Conservation (phyloP, 2,797 vertebrate genomes). For the Gephyroberyx darwinii region DNA sequence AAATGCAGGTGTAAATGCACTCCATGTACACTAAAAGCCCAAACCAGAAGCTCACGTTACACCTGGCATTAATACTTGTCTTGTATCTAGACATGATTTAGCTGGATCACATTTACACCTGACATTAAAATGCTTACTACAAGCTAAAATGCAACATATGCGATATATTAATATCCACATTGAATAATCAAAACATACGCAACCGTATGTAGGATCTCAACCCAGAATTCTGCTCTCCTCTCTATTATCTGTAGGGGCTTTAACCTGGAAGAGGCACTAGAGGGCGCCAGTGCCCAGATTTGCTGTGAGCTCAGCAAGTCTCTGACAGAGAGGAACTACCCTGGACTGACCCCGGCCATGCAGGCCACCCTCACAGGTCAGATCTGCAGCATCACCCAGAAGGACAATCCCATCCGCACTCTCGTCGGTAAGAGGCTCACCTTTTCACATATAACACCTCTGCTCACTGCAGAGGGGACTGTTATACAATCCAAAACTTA, state of each 20-base stretch:
- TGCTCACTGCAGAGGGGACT: conserved; percentile 8
- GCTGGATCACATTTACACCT: too few species aligned
- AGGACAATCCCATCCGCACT: conserved; percentile 87
- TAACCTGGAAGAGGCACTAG: conserved; percentile 86
- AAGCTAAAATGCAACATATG: neutral
- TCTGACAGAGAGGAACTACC: conserved; percentile 84
- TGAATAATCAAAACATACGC: neutral
- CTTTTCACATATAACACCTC: too few species aligned
- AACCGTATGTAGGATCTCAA: neutral
- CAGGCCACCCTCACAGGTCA: conserved; percentile 88
- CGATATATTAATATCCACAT: too few species aligned
- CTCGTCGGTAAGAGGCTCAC: conserved; percentile 86
- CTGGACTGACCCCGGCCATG: conserved; percentile 79
- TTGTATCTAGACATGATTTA: too few species aligned
- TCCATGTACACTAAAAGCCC: too few species aligned
- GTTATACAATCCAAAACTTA: neutral
- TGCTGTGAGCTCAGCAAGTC: conserved; percentile 89
- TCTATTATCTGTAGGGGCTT: conserved; percentile 76
- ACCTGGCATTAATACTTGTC: too few species aligned
- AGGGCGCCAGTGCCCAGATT: conserved; percentile 83
- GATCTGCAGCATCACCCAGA: conserved; percentile 85
- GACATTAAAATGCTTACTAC: too few species aligned
- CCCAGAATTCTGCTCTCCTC: neutral
- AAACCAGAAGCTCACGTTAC: too few species aligned
- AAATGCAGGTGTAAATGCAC: too few species aligned